Percentiles rank a stretch among this genome's conserved stretches.
phyloP scores from a whole-genome alignment of 2,888 invertebrate genomes.

The Synanthedon tipuliformis region DNA sequence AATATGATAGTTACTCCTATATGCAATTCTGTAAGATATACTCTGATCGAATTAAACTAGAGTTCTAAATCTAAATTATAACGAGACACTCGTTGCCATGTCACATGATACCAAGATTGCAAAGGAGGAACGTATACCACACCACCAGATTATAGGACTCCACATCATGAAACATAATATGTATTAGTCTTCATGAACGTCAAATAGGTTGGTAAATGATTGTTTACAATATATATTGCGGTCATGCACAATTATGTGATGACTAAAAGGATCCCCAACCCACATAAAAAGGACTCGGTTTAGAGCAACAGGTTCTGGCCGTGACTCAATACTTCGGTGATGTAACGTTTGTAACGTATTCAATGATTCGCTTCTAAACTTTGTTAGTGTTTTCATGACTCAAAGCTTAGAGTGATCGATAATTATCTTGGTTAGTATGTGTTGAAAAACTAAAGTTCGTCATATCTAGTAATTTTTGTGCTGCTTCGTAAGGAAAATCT shows the following conservation, averaged over 20 bases:
- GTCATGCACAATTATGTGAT: constrained; percentile 36
- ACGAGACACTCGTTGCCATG: neutral
- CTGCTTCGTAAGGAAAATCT: no score
- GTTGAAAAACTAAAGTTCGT: no score
- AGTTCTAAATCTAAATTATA: neutral
- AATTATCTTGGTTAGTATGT: neutral
- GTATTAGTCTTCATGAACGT: constrained; percentile 24
- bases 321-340: constrained; percentile 64
- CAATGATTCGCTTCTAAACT: constrained; percentile 41
- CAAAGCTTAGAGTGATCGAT: neutral
- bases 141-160: constrained; percentile 5
- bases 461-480: no score
- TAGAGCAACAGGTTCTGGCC: constrained; percentile 41
- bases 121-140: constrained; percentile 14
- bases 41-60: neutral
- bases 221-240: constrained; percentile 39
- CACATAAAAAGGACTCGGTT: constrained; percentile 42
- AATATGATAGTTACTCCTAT: no score
- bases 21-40: no score
- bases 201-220: constrained; percentile 24
- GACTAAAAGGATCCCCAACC: constrained; percentile 57
- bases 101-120: constrained; percentile 9
- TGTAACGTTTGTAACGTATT: constrained; percentile 57
- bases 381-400: constrained; percentile 25
- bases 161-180: constrained; percentile 13